Percentiles rank a stretch among this genome's conserved stretches.
These are phyloP conservation scores for Sogatella furcifera DNA, from an alignment of 1,140 invertebrate species.

Conservation along the genomic window DNA sequence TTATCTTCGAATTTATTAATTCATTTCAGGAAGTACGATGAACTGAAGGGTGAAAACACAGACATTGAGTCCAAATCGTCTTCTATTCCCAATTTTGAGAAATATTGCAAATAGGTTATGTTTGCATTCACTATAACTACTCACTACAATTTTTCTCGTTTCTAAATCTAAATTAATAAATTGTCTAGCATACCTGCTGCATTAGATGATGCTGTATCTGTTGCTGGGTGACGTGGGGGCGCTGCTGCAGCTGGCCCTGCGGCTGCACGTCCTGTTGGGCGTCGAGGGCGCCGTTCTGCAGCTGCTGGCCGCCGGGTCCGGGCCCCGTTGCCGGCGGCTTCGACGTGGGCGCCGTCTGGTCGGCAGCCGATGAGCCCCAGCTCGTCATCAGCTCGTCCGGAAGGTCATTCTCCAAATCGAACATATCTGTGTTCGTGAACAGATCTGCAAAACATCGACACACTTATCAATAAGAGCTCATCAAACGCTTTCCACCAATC, in stretches of 20 bases:
- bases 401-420: conserved; percentile 81
- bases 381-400: conserved; percentile 77
- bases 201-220: conserved; percentile 22
- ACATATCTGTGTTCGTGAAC: conserved; percentile 68
- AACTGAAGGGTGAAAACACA: too few species aligned
- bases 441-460: conserved; percentile 39
- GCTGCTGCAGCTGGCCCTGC: conserved; percentile 23
- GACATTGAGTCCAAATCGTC: too few species aligned
- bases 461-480: too few species aligned
- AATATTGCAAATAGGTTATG: too few species aligned
- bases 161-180: too few species aligned
- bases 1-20: too few species aligned
- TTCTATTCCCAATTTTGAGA: too few species aligned
- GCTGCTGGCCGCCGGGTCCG: conserved; percentile 49
- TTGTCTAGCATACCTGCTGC: conserved; percentile 14
- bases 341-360: conserved; percentile 29
- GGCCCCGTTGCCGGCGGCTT: conserved; percentile 67
- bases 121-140: too few species aligned
- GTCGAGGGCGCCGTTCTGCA: conserved; percentile 56
- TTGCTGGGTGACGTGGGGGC: conserved; percentile 15
- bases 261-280: conserved; percentile 35
- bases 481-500: too few species aligned
- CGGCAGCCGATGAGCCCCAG: conserved; percentile 47
- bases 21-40: too few species aligned
- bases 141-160: too few species aligned